Evolutionary conservation across 2,888 invertebrate genomes (phyloP).

Genomic region (Lepidocyrtinus sp.): DNA sequence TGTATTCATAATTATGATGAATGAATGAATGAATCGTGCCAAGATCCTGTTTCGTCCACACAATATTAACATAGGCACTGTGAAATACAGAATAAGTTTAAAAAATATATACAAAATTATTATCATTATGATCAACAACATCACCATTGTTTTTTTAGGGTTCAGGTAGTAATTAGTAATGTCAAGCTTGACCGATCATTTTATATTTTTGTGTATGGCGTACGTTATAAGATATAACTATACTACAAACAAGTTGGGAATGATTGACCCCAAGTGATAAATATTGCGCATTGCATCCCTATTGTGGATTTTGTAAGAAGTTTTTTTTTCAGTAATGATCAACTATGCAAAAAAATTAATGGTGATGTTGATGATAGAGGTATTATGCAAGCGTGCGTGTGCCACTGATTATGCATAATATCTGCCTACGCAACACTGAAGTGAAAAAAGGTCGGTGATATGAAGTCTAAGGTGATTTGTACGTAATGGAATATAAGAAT

Average conservation of each 20-base stretch:
- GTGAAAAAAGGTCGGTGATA: not conserved
- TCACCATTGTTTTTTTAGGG: constrained; percentile 8
- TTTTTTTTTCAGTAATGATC: not conserved
- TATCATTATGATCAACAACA: not conserved
- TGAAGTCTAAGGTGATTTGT: too few relatives aligned
- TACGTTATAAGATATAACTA: too few relatives aligned
- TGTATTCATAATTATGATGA: not conserved
- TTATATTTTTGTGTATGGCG: not conserved
- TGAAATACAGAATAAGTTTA: not conserved
- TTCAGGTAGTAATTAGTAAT: constrained; percentile 59
- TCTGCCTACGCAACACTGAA: constrained; percentile 10
- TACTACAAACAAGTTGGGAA: too few relatives aligned
- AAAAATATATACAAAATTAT: constrained; percentile 1
- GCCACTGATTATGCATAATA: constrained; percentile 13
- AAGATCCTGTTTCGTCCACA: constrained; percentile 17
- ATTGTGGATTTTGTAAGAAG: not conserved
- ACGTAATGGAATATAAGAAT: too few relatives aligned
- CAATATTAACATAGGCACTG: constrained; percentile 13
- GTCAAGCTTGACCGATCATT: constrained; percentile 42
- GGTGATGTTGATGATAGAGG: not conserved
- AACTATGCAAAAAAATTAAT: not conserved
- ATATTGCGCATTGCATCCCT: not conserved
- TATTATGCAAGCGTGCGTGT: constrained; percentile 10
- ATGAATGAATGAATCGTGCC: constrained; percentile 18
- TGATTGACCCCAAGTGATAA: constrained; percentile 6